Conservation (phyloP, 2,113 vertebrate genomes). For the Trematomus loennbergii region DNA sequence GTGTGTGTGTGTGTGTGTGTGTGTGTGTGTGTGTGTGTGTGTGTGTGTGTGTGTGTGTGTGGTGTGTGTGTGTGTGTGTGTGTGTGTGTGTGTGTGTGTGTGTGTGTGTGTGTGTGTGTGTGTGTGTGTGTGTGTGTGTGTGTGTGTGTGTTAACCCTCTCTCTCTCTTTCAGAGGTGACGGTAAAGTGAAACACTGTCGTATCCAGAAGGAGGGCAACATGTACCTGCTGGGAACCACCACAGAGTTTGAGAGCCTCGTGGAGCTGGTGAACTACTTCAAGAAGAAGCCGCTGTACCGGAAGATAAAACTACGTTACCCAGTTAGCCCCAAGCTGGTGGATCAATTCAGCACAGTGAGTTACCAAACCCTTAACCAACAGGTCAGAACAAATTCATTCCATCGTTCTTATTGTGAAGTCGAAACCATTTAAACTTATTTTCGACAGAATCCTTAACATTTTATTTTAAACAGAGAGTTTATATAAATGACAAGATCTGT, state of each 20-base stretch:
- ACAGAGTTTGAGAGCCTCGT: constrained; percentile 95
- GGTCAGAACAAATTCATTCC: not conserved
- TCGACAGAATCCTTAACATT: too few relatives aligned
- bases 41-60: too few relatives aligned
- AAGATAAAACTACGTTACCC: constrained; percentile 97
- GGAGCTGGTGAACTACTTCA: constrained; percentile 93
- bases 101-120: too few relatives aligned
- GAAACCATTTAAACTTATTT: not conserved
- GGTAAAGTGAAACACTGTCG: constrained; percentile 97
- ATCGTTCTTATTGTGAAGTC: not conserved
- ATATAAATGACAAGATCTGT: too few relatives aligned
- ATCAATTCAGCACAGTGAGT: constrained; percentile 90
- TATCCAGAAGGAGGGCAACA: constrained; percentile 90
- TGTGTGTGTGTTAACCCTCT: too few relatives aligned
- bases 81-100: too few relatives aligned
- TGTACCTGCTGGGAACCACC: constrained; percentile 92
- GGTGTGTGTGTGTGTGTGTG: too few relatives aligned
- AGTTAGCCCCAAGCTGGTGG: constrained; percentile 91
- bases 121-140: too few relatives aligned
- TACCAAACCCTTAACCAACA: not conserved
- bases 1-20: too few relatives aligned
- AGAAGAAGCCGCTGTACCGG: constrained; percentile 92
- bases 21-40: too few relatives aligned
- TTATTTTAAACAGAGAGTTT: too few relatives aligned
- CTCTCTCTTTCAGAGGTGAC: constrained; percentile 85